A percentile compares a stretch with the other conserved stretches of the same genome.
Conservation (phyloP, 2,888 invertebrate species). For the Carterocephalus palaemon region DNA sequence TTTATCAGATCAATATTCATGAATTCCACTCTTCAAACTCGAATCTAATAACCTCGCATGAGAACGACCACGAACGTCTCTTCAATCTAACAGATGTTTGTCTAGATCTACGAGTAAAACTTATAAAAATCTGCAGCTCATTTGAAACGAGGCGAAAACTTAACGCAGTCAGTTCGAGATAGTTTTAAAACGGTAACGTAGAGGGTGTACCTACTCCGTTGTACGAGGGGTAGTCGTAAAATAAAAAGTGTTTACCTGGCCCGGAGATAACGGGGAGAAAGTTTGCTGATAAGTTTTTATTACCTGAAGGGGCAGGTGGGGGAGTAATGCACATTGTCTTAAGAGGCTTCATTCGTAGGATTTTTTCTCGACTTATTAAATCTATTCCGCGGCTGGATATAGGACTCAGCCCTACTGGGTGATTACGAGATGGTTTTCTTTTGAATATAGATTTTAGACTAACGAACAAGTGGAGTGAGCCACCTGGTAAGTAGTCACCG, state of each 20-base stretch:
- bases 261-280: slow-evolving; percentile 69
- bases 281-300: slow-evolving; percentile 76
- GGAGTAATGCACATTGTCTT: slow-evolving; percentile 17
- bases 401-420: no score
- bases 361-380: no score
- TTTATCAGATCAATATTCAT: no score
- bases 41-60: no score
- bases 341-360: slow-evolving; percentile 12
- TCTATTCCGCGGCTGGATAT: no score
- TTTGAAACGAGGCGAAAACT: slow-evolving; percentile 37
- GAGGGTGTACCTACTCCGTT: slow-evolving; percentile 32
- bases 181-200: slow-evolving; percentile 34
- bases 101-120: slow-evolving; percentile 10
- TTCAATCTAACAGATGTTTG: slow-evolving; percentile 1
- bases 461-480: no score
- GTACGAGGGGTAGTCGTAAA: slow-evolving; percentile 66
- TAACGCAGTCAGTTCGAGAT: slow-evolving; percentile 38
- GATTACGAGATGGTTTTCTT: no score
- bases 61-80: no score
- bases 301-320: slow-evolving; percentile 47
- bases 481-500: no score
- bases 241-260: slow-evolving; percentile 75
- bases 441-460: no score
- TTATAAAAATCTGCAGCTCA: slow-evolving; percentile 31
- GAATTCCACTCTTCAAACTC: no score